These are phyloP conservation scores for Platysternon megacephalum DNA, from an alignment of 2,113 vertebrate species.

Conservation along the genomic window DNA sequence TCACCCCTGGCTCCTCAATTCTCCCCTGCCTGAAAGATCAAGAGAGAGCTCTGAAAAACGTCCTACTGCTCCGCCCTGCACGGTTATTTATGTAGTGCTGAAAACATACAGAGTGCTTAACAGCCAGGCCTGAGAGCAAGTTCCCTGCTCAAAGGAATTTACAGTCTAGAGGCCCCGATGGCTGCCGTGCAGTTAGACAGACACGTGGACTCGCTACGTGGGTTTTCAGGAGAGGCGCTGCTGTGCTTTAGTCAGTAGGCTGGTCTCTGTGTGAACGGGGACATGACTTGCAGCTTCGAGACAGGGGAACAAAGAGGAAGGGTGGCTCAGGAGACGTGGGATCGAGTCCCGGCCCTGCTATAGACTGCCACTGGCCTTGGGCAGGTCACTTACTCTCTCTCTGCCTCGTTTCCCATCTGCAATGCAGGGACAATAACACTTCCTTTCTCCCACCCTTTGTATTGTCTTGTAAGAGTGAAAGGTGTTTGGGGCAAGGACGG, in stretches of 20 bases:
- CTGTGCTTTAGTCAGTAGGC: no score
- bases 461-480: background rate
- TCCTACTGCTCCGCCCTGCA: background rate
- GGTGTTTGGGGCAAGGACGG: background rate
- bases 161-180: background rate
- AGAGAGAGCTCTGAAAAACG: background rate
- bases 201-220: rapidly evolving
- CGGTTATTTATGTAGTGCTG: background rate
- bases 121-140: background rate
- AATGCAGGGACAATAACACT: background rate
- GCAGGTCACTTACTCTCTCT: background rate
- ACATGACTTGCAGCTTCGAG: no score
- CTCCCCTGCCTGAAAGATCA: background rate
- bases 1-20: background rate
- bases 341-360: background rate
- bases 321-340: background rate
- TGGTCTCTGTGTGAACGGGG: no score
- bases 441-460: background rate
- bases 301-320: no score
- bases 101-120: background rate
- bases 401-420: no score
- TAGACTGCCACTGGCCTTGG: background rate
- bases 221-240: background rate
- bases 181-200: background rate
- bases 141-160: no score